phyloP scores from a whole-genome alignment of 2,113 vertebrate genomes.

The Xiphophorus couchianus region DNA sequence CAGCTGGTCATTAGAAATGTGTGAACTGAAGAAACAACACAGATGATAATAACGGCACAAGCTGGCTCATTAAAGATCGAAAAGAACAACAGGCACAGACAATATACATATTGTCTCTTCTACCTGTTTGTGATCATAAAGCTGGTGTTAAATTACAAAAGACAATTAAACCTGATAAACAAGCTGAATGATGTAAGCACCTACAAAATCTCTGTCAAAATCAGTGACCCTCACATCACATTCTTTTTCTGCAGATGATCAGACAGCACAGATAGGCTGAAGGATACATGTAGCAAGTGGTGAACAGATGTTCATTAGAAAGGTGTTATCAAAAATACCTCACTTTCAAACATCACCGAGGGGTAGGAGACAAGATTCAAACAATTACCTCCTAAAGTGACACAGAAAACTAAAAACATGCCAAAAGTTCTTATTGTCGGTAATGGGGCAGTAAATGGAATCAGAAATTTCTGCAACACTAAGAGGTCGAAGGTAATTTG shows the following conservation, averaged over 20 bases:
- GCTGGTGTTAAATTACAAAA: constrained; percentile 56
- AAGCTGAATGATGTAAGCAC: constrained; percentile 37
- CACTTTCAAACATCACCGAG: too few species aligned
- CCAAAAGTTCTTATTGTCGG: too few species aligned
- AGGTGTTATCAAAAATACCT: constrained; percentile 62
- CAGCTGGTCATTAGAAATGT: constrained; percentile 74
- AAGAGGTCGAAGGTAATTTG: too few species aligned
- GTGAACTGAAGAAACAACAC: constrained; percentile 60
- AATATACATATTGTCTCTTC: constrained; percentile 5
- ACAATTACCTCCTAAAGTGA: too few species aligned
- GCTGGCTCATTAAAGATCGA: constrained; percentile 58
- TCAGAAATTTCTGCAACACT: too few species aligned
- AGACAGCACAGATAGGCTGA: constrained; percentile 10
- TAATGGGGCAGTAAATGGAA: too few species aligned
- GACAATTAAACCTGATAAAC: constrained; percentile 60
- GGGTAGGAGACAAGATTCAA: too few species aligned
- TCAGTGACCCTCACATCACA: constrained; percentile 58
- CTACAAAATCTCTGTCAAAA: constrained; percentile 48
- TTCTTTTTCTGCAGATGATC: constrained; percentile 17
- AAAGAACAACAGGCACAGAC: constrained; percentile 58
- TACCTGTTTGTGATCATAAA: constrained; percentile 45
- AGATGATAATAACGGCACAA: constrained; percentile 51
- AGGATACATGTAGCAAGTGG: neutral
- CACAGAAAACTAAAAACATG: too few species aligned
- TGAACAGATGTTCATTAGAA: constrained; percentile 65